Conservation (phyloP, 2,797 vertebrate genomes). For the Heteromormyrus szaboi region DNA sequence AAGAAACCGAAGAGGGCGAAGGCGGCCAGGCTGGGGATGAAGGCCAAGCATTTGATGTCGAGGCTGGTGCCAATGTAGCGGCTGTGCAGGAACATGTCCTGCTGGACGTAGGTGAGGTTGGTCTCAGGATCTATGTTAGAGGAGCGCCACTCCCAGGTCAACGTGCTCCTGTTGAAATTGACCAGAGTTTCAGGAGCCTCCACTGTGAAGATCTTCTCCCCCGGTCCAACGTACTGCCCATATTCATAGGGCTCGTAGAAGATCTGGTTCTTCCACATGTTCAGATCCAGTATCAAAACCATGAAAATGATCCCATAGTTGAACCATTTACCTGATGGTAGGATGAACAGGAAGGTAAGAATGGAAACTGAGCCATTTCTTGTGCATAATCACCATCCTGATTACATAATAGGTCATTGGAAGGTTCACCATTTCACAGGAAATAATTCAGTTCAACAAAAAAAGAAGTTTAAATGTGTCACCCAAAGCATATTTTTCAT, state of each 20-base stretch:
- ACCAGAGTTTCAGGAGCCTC: conserved; percentile 81
- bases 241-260: conserved; percentile 97
- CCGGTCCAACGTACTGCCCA: conserved; percentile 90
- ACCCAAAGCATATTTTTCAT: conserved; percentile 2
- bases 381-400: neutral
- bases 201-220: conserved; percentile 92
- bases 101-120: conserved; percentile 74
- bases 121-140: conserved; percentile 74
- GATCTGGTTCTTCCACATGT: conserved; percentile 99
- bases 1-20: conserved; percentile 92
- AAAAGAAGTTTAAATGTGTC: conserved; percentile 22
- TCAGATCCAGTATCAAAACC: conserved; percentile 93
- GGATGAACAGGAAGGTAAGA: neutral
- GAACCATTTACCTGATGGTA: conserved; percentile 89
- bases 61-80: conserved; percentile 82
- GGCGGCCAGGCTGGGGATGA: conserved; percentile 85
- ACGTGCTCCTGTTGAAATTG: conserved; percentile 84
- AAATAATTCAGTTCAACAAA: neutral
- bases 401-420: neutral
- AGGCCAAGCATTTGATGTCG: conserved; percentile 88
- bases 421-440: neutral
- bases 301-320: conserved; percentile 98
- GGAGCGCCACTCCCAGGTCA: conserved; percentile 87
- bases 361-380: neutral
- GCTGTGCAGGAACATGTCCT: conserved; percentile 91